phyloP scores from a whole-genome alignment of 1,140 invertebrate species.

The Patella vulgata region DNA sequence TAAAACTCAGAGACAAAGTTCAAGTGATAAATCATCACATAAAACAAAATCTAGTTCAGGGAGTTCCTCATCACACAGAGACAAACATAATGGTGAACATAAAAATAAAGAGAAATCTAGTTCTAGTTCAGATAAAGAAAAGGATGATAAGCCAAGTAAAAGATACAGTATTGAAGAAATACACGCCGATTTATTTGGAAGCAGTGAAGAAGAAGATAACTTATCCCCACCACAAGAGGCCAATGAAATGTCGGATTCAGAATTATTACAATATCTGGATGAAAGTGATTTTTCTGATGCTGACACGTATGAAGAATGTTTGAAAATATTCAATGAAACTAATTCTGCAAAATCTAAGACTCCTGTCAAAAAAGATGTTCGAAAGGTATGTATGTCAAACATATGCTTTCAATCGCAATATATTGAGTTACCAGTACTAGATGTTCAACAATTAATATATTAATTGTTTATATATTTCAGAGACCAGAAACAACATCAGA shows the following conservation, averaged over 20 bases:
- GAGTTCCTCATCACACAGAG: slow-evolving; percentile 17
- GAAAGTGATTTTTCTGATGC: slow-evolving; percentile 69
- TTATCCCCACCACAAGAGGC: background rate
- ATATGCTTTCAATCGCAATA: background rate
- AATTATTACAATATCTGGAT: slow-evolving; percentile 17
- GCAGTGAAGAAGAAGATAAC: background rate
- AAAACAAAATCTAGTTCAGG: too few species aligned
- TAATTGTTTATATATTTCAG: slow-evolving; percentile 16
- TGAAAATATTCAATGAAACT: slow-evolving; percentile 77
- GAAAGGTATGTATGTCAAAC: slow-evolving; percentile 28
- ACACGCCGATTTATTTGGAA: background rate
- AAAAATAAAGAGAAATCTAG: slow-evolving; percentile 7
- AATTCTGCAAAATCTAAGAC: background rate
- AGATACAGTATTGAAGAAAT: background rate
- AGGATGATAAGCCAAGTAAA: slow-evolving; percentile 11
- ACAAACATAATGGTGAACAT: slow-evolving; percentile 18
- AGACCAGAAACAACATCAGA: background rate
- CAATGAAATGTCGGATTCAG: slow-evolving; percentile 10
- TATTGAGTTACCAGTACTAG: background rate
- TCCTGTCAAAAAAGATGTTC: slow-evolving; percentile 11
- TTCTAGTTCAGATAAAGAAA: slow-evolving; percentile 3
- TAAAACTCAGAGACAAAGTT: too few species aligned
- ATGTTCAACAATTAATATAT: too few species aligned
- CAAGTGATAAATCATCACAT: slow-evolving; percentile 11
- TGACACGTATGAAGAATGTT: slow-evolving; percentile 77